phyloP scores from a whole-genome alignment of 2,888 invertebrate species.

The Ellobium chinense region DNA sequence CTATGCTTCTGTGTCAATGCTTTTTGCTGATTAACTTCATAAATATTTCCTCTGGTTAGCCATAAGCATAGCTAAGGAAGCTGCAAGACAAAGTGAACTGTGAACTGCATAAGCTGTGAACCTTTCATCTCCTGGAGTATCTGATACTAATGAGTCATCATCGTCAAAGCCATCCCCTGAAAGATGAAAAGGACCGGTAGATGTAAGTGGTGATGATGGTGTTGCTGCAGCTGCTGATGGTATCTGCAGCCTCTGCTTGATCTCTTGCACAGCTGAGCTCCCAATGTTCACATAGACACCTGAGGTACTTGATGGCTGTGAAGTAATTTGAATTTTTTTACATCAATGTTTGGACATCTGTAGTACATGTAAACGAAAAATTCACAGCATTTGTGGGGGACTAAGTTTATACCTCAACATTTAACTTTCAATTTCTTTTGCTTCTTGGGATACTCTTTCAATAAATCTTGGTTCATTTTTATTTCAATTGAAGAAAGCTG shows the following conservation, averaged over 20 bases:
- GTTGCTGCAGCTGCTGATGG: not conserved
- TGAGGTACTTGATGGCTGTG: not conserved
- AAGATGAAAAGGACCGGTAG: not conserved
- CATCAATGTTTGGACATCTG: no score
- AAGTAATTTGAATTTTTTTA: not conserved
- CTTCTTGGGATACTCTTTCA: no score
- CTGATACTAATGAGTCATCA: slow-evolving; percentile 30
- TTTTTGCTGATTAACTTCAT: no score
- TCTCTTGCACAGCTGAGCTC: slow-evolving; percentile 35
- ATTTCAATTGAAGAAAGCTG: not conserved
- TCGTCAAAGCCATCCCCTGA: slow-evolving; percentile 29
- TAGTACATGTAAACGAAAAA: no score
- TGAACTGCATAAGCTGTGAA: not conserved
- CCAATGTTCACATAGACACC: slow-evolving; percentile 32
- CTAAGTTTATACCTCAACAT: no score
- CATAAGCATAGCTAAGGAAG: not conserved
- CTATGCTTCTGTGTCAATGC: no score
- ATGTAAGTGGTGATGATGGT: not conserved
- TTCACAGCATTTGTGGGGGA: no score
- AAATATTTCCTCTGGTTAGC: no score
- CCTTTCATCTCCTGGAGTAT: slow-evolving; percentile 44
- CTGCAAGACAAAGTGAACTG: no score
- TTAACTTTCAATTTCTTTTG: no score
- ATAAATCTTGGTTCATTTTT: no score
- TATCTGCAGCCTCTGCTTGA: slow-evolving; percentile 37